These are phyloP conservation scores for Drosophila mercatorum DNA, from an alignment of 2,888 invertebrate species.

Conservation along the genomic window DNA sequence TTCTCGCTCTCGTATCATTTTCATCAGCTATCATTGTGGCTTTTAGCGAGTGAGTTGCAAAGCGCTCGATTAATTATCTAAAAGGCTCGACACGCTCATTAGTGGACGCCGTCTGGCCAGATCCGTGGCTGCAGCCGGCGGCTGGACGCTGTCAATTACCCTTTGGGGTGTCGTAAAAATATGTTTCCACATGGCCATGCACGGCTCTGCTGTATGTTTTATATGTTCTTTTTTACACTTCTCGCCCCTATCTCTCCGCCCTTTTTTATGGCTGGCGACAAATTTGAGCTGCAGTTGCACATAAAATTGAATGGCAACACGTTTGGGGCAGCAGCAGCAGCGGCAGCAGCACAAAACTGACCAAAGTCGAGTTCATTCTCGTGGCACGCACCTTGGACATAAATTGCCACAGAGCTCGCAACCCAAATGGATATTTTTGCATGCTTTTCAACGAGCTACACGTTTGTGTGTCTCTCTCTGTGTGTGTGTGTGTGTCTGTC, in stretches of 20 bases:
- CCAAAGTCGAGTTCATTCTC: constrained; percentile 56
- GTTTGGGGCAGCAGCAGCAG: constrained; percentile 40
- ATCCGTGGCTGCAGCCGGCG: neutral
- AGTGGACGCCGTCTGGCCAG: constrained; percentile 48
- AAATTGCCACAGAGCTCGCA: constrained; percentile 56
- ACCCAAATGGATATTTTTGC: constrained; percentile 43
- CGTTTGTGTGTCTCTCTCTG: constrained; percentile 7
- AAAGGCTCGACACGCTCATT: constrained; percentile 73
- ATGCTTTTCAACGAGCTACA: constrained; percentile 48
- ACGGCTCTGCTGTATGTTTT: constrained; percentile 25
- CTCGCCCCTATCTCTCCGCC: constrained; percentile 15
- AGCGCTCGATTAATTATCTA: constrained; percentile 73
- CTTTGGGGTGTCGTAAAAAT: constrained; percentile 77
- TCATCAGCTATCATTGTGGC: constrained; percentile 14
- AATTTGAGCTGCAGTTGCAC: constrained; percentile 66
- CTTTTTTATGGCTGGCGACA: constrained; percentile 36
- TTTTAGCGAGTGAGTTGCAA: constrained; percentile 52
- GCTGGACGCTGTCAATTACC: constrained; percentile 63
- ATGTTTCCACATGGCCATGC: constrained; percentile 58
- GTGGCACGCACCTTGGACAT: constrained; percentile 77
- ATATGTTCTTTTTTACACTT: constrained; percentile 21
- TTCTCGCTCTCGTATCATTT: neutral
- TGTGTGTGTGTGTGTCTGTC: constrained; percentile 38
- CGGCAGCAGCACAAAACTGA: constrained; percentile 30
- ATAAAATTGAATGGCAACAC: constrained; percentile 80